Conservation (phyloP, 2,797 vertebrate species). For the Mormyrops boulengeri region DNA sequence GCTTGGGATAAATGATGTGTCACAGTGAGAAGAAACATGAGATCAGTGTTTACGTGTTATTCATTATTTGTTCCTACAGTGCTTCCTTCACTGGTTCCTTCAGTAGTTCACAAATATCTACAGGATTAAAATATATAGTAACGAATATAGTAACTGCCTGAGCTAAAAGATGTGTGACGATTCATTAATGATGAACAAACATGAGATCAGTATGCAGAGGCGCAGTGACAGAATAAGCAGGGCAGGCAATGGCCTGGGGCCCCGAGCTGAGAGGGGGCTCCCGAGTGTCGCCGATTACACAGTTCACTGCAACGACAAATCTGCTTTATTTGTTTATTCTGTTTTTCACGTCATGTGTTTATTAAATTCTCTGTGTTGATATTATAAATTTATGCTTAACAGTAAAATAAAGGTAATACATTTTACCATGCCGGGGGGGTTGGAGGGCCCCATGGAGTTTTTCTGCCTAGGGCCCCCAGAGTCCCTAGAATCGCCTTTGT, state of each 20-base stretch:
- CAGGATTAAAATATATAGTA: not conserved
- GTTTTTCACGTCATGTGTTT: not conserved
- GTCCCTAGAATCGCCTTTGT: not conserved
- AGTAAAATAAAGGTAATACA: not conserved
- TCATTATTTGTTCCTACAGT: not conserved
- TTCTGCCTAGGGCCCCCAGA: not conserved
- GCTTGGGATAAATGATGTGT: too few relatives aligned
- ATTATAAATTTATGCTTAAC: not conserved
- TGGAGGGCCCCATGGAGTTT: not conserved
- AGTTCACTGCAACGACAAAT: too few relatives aligned
- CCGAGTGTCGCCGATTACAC: too few relatives aligned
- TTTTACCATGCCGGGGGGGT: too few relatives aligned
- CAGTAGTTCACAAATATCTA: not conserved
- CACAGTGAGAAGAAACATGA: too few relatives aligned
- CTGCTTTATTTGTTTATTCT: not conserved
- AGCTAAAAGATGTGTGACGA: not conserved
- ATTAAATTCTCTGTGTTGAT: not conserved
- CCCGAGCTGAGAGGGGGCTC: too few relatives aligned
- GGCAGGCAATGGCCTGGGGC: too few relatives aligned
- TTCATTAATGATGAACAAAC: not conserved
- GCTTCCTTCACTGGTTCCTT: not conserved
- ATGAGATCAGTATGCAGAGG: too few relatives aligned
- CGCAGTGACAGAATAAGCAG: too few relatives aligned
- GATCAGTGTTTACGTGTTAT: not conserved
- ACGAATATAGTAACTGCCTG: not conserved